phyloP scores from a whole-genome alignment of 2,888 invertebrate genomes.

The Erynnis tages region DNA sequence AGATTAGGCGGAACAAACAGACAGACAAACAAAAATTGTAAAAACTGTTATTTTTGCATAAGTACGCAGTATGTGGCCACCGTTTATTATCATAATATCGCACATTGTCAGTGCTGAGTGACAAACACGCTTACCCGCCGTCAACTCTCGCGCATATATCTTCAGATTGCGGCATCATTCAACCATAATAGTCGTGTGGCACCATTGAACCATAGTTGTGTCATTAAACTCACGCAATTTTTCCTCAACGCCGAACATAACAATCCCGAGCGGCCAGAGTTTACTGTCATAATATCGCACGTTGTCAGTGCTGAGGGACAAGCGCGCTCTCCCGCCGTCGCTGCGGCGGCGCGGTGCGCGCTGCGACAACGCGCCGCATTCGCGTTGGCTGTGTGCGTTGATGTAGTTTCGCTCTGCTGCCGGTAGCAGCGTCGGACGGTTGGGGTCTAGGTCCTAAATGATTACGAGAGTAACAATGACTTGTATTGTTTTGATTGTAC shows the following conservation, averaged over 20 bases:
- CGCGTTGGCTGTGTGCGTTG: constrained; percentile 53
- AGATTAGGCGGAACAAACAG: too few relatives aligned
- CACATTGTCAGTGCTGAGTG: constrained; percentile 38
- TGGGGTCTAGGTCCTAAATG: constrained; percentile 36
- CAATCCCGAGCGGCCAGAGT: constrained; percentile 59
- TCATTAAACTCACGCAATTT: constrained; percentile 41
- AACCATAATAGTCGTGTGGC: too few relatives aligned
- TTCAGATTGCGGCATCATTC: too few relatives aligned
- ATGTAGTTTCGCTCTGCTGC: constrained; percentile 55
- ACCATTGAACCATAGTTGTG: too few relatives aligned
- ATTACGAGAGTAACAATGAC: not conserved
- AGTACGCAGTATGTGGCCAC: too few relatives aligned
- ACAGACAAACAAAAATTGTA: too few relatives aligned
- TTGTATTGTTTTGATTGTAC: too few relatives aligned
- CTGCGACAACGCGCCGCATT: constrained; percentile 45
- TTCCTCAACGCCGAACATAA: constrained; percentile 49
- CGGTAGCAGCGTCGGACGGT: constrained; percentile 36
- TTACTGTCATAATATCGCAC: constrained; percentile 46
- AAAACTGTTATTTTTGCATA: too few relatives aligned
- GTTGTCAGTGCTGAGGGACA: constrained; percentile 36
- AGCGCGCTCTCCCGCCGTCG: not conserved
- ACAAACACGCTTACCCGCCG: not conserved
- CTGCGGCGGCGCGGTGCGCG: constrained; percentile 12
- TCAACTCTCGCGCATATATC: too few relatives aligned
- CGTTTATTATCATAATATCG: constrained; percentile 46